Conservation (phyloP, 2,113 vertebrate species). For the Coptodon bakossiorum region DNA sequence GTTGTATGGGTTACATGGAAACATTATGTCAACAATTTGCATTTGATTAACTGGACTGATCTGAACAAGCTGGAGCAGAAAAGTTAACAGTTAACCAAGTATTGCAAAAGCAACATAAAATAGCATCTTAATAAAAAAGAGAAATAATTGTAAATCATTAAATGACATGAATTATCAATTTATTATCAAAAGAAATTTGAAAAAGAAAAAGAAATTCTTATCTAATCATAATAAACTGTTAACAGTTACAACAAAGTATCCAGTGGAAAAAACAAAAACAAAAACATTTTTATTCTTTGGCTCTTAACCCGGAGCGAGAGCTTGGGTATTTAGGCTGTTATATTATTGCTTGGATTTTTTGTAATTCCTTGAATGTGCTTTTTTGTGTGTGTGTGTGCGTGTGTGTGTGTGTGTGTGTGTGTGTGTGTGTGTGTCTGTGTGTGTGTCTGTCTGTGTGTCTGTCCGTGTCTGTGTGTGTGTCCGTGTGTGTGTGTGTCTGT, state of each 20-base stretch:
- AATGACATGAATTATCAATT: background rate
- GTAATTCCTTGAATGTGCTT: background rate
- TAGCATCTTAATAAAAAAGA: background rate
- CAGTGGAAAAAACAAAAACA: background rate
- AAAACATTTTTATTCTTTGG: background rate
- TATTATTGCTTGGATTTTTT: background rate
- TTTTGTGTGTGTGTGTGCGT: too few species aligned
- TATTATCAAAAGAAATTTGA: background rate
- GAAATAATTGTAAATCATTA: background rate
- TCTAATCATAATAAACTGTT: background rate
- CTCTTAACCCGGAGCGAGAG: background rate
- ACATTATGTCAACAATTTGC: background rate
- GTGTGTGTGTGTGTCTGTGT: too few species aligned
- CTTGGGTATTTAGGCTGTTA: background rate
- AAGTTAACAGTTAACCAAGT: background rate
- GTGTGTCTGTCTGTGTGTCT: background rate
- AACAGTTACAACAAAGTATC: background rate
- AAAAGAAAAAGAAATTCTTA: fast-evolving
- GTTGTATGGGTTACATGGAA: background rate
- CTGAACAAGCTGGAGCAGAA: background rate
- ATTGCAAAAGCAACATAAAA: background rate
- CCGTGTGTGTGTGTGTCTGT: background rate
- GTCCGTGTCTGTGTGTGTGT: background rate
- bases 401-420: too few species aligned
- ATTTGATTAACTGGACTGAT: background rate